Percentiles rank a stretch among this genome's conserved stretches.
phyloP scores from a whole-genome alignment of 2,888 invertebrate genomes.

The Kryphioiulus occultus region DNA sequence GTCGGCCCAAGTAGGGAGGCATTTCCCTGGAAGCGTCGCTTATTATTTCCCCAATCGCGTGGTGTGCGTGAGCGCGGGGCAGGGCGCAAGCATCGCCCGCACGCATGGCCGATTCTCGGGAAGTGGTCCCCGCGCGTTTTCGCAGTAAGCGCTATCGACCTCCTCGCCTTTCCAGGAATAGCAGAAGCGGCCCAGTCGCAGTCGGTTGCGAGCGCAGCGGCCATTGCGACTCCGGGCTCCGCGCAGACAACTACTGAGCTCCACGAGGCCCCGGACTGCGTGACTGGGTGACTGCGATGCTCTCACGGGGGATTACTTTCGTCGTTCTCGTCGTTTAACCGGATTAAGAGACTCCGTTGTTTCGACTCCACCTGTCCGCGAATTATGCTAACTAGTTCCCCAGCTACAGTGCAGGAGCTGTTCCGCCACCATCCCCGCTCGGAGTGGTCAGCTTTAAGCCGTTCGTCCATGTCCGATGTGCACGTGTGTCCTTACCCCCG shows the following conservation, averaged over 20 bases:
- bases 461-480: slow-evolving; percentile 41
- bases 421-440: background rate
- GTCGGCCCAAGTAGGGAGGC: slow-evolving; percentile 38
- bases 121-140: background rate
- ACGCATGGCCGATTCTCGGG: slow-evolving; percentile 39
- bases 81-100: background rate
- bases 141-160: slow-evolving; percentile 49
- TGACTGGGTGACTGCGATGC: too few species aligned
- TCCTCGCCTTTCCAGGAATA: slow-evolving; percentile 47
- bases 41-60: slow-evolving; percentile 13
- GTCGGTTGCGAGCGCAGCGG: background rate
- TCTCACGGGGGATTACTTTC: too few species aligned
- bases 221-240: background rate
- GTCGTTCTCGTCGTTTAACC: background rate
- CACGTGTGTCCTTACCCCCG: slow-evolving; percentile 44
- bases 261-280: too few species aligned
- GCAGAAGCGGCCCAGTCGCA: background rate
- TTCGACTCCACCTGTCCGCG: background rate
- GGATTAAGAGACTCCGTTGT: background rate
- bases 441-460: background rate
- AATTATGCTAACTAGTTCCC: slow-evolving; percentile 38
- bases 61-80: background rate
- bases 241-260: background rate
- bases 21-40: slow-evolving; percentile 41
- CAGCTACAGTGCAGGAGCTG: background rate